Percentiles rank a stretch among this genome's conserved stretches.
Conservation (phyloP, 2,888 invertebrate genomes). For the Reticulitermes lucifugus region DNA sequence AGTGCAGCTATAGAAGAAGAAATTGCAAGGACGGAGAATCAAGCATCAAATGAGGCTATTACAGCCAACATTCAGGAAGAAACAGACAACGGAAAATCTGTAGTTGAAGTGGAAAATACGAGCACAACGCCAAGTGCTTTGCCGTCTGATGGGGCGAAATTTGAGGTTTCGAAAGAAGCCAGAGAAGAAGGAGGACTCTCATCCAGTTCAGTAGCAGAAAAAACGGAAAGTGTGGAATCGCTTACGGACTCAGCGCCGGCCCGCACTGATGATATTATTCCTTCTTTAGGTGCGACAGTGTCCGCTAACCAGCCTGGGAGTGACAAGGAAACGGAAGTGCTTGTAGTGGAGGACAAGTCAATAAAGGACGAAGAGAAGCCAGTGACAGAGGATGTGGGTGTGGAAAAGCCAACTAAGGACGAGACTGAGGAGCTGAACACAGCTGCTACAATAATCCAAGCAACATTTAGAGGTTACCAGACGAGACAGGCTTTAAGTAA, state of each 20-base stretch:
- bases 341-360: no score
- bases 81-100: not conserved
- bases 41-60: not conserved
- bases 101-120: not conserved
- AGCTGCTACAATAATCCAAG: conserved; percentile 54
- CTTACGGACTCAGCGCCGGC: not conserved
- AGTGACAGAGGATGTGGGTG: not conserved
- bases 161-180: not conserved
- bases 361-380: not conserved
- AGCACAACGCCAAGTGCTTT: not conserved
- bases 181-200: not conserved
- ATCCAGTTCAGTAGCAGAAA: not conserved
- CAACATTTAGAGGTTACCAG: conserved; percentile 53
- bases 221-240: not conserved
- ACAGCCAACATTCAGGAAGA: not conserved
- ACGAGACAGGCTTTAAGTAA: conserved; percentile 51
- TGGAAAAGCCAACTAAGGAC: not conserved
- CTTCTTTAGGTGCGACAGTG: not conserved
- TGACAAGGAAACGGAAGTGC: not conserved
- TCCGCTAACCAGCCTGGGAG: not conserved
- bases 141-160: no score
- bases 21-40: not conserved
- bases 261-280: not conserved
- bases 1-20: not conserved
- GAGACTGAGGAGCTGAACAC: not conserved